Percentiles rank a stretch among this genome's conserved stretches.
Conservation (phyloP, 2,113 vertebrate species). For the Actinemys pallida region DNA sequence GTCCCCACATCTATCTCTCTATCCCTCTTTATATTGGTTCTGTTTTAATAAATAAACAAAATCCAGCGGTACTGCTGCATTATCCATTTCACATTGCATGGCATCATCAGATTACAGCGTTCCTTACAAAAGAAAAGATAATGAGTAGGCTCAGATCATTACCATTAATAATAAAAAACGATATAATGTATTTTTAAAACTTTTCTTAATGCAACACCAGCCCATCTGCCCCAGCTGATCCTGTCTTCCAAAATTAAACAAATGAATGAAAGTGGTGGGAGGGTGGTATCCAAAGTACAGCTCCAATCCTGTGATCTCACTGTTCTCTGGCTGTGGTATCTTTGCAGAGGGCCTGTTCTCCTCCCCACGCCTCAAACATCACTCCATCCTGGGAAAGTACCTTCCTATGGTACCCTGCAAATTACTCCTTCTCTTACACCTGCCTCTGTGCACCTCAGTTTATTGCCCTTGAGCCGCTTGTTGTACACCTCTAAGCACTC, state of each 20-base stretch:
- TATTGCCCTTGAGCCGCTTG: neutral
- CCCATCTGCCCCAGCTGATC: constrained; percentile 49
- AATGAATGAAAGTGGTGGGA: neutral
- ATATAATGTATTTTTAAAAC: constrained; percentile 80
- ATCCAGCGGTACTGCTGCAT: neutral
- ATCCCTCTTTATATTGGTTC: neutral
- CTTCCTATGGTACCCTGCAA: neutral
- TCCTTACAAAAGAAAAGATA: constrained; percentile 57
- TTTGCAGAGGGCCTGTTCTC: neutral
- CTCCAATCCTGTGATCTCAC: neutral
- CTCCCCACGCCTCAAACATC: neutral
- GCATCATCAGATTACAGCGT: constrained; percentile 59
- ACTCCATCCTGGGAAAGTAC: neutral
- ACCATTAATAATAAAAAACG: constrained; percentile 82
- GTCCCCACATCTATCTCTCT: neutral
- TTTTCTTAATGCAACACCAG: constrained; percentile 79
- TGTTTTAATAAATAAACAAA: constrained; percentile 30
- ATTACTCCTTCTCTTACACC: neutral
- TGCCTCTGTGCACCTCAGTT: neutral
- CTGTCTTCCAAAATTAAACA: neutral
- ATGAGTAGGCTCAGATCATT: constrained; percentile 62
- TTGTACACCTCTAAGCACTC: neutral
- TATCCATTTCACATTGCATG: constrained; percentile 47
- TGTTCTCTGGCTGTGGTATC: neutral
- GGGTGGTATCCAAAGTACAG: neutral